A percentile compares a stretch with the other conserved stretches of the same genome.
Evolutionary conservation across 2,113 vertebrate species (phyloP).

Genomic region (Erythrolamprus reginae): DNA sequence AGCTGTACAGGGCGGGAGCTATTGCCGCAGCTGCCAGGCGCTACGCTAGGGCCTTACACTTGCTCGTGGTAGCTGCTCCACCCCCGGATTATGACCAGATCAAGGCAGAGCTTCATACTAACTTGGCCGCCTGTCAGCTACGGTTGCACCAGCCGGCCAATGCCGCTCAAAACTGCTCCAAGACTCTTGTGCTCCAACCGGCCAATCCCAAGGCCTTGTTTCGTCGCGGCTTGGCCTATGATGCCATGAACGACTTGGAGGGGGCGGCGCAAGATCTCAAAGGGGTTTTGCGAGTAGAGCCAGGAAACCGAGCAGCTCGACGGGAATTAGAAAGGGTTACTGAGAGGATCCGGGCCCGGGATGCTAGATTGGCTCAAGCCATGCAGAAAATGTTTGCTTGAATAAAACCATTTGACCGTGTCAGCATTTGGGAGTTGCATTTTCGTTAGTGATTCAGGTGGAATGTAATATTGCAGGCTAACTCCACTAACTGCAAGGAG

Average conservation of each 20-base stretch:
- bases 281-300: constrained; percentile 75
- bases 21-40: constrained; percentile 74
- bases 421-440: not conserved
- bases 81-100: constrained; percentile 61
- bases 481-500: no score
- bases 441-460: not conserved
- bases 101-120: constrained; percentile 77
- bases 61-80: constrained; percentile 71
- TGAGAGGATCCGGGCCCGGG: constrained; percentile 66
- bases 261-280: constrained; percentile 73
- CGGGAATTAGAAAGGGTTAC: constrained; percentile 75
- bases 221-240: constrained; percentile 78
- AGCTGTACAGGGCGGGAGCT: constrained; percentile 74
- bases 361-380: constrained; percentile 73
- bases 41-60: constrained; percentile 77
- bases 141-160: constrained; percentile 71
- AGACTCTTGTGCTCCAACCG: constrained; percentile 75
- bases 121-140: constrained; percentile 84
- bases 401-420: constrained; percentile 29
- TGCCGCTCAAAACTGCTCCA: constrained; percentile 74
- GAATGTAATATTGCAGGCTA: no score
- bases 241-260: constrained; percentile 76
- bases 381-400: constrained; percentile 80
- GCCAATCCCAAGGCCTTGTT: constrained; percentile 79
- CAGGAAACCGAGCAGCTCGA: constrained; percentile 75